Percentiles rank a stretch among this genome's conserved stretches.
These are phyloP conservation scores for Gallinago undulata DNA, from an alignment of 2,113 vertebrate species.

Conservation along the genomic window DNA sequence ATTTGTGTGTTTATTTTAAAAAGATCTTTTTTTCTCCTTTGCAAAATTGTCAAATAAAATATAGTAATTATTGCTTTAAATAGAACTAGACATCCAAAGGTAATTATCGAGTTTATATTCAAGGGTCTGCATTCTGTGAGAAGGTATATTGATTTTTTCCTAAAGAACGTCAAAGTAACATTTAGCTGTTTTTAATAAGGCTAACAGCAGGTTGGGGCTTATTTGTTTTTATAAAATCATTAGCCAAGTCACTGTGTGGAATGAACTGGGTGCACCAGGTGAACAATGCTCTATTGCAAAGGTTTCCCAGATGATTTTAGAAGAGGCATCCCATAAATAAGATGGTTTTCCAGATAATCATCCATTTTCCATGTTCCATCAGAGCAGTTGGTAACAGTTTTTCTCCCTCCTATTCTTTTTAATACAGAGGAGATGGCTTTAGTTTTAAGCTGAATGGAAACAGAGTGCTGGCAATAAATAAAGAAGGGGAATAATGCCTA, in stretches of 20 bases:
- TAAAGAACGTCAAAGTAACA: neutral
- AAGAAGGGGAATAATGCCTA: neutral
- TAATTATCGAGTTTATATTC: neutral
- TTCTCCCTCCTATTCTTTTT: neutral
- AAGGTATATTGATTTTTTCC: neutral
- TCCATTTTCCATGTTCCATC: neutral
- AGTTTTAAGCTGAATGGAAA: neutral
- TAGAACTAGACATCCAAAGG: neutral
- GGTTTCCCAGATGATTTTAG: neutral
- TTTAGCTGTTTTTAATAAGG: neutral
- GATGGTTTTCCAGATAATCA: neutral
- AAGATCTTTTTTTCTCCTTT: neutral
- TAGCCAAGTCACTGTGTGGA: neutral
- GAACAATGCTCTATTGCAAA: neutral
- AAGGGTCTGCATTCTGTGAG: neutral
- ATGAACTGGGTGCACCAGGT: neutral
- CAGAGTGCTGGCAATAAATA: neutral
- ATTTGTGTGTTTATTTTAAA: neutral
- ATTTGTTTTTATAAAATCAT: neutral
- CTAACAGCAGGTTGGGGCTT: neutral
- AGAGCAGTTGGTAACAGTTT: neutral
- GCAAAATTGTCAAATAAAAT: neutral
- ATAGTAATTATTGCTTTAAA: neutral
- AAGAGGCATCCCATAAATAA: neutral
- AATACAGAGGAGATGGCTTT: neutral